phyloP scores from a whole-genome alignment of 1,140 invertebrate species.

The Formica selysi region DNA sequence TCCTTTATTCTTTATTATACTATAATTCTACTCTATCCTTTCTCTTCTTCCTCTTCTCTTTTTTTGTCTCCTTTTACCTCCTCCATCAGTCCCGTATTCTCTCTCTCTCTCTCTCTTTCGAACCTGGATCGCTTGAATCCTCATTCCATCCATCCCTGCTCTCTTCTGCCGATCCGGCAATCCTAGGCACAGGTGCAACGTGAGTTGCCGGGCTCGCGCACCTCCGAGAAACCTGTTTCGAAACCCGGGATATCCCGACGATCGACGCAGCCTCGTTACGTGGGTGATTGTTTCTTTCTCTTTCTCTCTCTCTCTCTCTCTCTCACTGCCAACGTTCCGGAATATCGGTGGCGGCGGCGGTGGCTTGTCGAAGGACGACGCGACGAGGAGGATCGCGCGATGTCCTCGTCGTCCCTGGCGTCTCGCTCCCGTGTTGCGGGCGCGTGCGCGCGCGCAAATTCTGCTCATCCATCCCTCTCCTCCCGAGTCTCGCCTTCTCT shows the following conservation, averaged over 20 bases:
- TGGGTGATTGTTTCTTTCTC: constrained; percentile 35
- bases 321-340: constrained; percentile 13
- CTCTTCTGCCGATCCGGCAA: constrained; percentile 60
- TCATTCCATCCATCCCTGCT: constrained; percentile 21
- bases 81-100: constrained; percentile 7
- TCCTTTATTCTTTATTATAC: too few species aligned
- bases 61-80: not conserved
- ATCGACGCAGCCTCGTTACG: constrained; percentile 67
- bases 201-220: constrained; percentile 56
- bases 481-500: constrained; percentile 41
- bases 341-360: constrained; percentile 12
- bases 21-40: constrained; percentile 34
- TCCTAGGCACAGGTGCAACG: constrained; percentile 75
- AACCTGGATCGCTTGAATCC: constrained; percentile 52
- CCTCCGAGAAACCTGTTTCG: constrained; percentile 77
- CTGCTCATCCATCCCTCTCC: constrained; percentile 55
- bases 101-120: constrained; percentile 19
- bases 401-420: constrained; percentile 41
- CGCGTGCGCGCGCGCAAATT: constrained; percentile 51
- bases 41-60: not conserved
- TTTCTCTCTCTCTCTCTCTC: constrained; percentile 28
- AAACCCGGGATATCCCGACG: constrained; percentile 65
- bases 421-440: constrained; percentile 49
- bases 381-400: constrained; percentile 30
- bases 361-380: constrained; percentile 35